These are phyloP conservation scores for Fabriciana adippe DNA, from an alignment of 2,888 invertebrate species.

Conservation along the genomic window DNA sequence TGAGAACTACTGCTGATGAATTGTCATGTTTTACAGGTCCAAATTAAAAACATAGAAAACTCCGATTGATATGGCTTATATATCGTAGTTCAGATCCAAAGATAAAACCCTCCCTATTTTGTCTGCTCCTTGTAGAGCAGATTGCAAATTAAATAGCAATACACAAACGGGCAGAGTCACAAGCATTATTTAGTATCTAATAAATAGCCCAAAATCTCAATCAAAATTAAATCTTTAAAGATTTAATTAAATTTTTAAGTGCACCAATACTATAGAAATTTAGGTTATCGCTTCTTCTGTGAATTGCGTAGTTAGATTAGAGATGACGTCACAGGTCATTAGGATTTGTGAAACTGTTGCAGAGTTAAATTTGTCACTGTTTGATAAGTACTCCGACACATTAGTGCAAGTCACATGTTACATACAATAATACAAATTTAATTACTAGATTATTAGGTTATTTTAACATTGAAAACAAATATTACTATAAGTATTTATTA, in stretches of 20 bases:
- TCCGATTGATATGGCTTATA: no score
- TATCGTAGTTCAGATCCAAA: no score
- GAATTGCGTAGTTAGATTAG: slow-evolving; percentile 62
- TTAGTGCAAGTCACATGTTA: neutral
- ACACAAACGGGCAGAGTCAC: no score
- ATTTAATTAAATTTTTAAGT: slow-evolving; percentile 54
- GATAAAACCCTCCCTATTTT: no score
- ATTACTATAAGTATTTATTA: neutral
- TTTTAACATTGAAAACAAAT: neutral
- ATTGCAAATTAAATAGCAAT: no score
- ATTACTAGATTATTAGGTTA: neutral
- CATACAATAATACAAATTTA: neutral
- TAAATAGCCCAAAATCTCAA: no score
- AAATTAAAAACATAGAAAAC: no score
- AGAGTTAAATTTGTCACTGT: slow-evolving; percentile 40
- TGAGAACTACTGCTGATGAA: no score
- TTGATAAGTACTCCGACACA: slow-evolving; percentile 21
- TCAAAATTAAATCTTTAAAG: slow-evolving; percentile 12
- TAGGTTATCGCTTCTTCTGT: slow-evolving; percentile 72
- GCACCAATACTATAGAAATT: slow-evolving; percentile 52
- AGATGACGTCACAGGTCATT: slow-evolving; percentile 60
- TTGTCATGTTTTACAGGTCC: no score
- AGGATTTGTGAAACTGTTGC: slow-evolving; percentile 38
- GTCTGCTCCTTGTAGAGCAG: no score
- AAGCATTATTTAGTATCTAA: no score